Evolutionary conservation across 2,113 vertebrate genomes (phyloP).

Genomic region (Festucalex cinctus): DNA sequence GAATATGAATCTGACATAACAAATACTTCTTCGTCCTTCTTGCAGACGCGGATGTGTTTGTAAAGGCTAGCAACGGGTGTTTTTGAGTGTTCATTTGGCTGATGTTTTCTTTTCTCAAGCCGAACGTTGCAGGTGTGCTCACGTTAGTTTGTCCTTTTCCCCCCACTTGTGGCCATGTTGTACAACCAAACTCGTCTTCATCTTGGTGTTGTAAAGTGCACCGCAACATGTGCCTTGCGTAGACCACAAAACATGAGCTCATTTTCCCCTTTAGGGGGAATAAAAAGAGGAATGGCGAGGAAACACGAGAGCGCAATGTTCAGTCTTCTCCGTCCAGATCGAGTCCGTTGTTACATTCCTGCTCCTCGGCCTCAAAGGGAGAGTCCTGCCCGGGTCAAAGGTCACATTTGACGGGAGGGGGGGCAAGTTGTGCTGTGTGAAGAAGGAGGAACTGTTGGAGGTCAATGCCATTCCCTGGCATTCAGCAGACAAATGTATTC

Average conservation of each 20-base stretch:
- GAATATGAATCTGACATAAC: too few species aligned
- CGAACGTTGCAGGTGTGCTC: neutral
- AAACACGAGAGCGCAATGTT: slow-evolving; percentile 13
- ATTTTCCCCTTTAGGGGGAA: slow-evolving; percentile 27
- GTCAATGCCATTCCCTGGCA: slow-evolving; percentile 17
- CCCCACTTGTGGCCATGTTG: neutral
- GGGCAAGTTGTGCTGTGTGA: slow-evolving; percentile 26
- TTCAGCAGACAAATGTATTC: slow-evolving; percentile 3
- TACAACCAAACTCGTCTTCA: neutral
- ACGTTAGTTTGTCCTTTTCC: neutral
- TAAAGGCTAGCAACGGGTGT: too few species aligned
- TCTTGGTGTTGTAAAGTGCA: slow-evolving; percentile 19
- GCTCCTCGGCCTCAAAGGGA: slow-evolving; percentile 43
- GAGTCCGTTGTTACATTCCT: slow-evolving; percentile 51
- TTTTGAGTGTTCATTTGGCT: too few species aligned
- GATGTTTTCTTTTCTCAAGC: neutral
- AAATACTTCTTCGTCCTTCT: too few species aligned
- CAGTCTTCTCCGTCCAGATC: slow-evolving; percentile 26
- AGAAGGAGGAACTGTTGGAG: slow-evolving; percentile 32
- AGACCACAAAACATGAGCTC: slow-evolving; percentile 35
- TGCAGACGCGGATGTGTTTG: too few species aligned
- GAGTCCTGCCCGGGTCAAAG: slow-evolving; percentile 33
- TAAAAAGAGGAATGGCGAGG: slow-evolving; percentile 13
- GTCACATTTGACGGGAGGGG: slow-evolving; percentile 14
- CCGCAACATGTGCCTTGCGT: slow-evolving; percentile 14